Conservation (phyloP, 2,797 vertebrate species). For the Sebastes elongatus region DNA sequence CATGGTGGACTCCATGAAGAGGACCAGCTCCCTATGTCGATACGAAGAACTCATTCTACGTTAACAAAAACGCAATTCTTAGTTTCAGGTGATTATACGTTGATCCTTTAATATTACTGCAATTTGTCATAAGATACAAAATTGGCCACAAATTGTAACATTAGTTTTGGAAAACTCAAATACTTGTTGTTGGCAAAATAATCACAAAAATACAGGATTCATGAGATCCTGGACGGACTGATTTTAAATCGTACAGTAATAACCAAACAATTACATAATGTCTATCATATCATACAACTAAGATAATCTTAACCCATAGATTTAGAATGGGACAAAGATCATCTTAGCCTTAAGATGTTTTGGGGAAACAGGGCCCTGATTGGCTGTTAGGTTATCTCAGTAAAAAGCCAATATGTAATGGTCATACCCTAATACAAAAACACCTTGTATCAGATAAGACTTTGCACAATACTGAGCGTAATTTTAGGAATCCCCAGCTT, state of each 20-base stretch:
- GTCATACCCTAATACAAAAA: background rate
- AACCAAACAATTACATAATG: background rate
- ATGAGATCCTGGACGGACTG: background rate
- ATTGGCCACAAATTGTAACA: background rate
- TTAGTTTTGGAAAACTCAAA: background rate
- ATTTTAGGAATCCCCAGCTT: background rate
- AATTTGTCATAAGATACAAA: background rate
- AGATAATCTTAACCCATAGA: background rate
- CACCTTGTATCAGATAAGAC: background rate
- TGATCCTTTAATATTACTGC: background rate
- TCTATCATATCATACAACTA: background rate
- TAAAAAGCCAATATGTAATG: background rate
- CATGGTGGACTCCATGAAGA: no score
- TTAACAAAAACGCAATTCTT: fast-evolving
- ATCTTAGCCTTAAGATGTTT: background rate
- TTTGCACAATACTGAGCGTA: background rate
- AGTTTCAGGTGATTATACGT: background rate
- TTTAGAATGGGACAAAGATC: background rate
- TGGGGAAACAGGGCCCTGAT: background rate
- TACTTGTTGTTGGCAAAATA: background rate
- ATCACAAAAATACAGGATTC: background rate
- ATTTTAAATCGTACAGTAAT: background rate
- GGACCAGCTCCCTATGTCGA: background rate
- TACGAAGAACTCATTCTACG: background rate
- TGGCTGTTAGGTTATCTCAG: background rate